Conservation (phyloP, 2,797 vertebrate species). For the Bradypus variegatus region DNA sequence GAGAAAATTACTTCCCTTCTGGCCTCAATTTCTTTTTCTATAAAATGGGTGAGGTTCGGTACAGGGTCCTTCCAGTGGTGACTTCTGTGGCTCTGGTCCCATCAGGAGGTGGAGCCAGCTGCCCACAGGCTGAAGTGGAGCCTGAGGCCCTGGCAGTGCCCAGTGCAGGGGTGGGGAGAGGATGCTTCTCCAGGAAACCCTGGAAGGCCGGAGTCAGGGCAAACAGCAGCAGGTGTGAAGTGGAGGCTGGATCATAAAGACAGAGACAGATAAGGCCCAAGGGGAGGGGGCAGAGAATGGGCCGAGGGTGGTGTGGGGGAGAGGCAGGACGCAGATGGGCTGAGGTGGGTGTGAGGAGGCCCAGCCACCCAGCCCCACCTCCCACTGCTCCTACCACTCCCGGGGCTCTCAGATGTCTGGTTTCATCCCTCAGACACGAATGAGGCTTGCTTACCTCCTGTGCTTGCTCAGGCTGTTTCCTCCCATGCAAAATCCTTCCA, state of each 20-base stretch:
- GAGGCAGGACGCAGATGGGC: background rate
- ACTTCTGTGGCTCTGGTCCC: background rate
- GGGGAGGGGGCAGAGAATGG: background rate
- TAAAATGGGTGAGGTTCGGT: background rate
- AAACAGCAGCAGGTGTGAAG: constrained; percentile 46
- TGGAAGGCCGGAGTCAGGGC: background rate
- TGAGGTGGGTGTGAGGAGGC: too few species aligned
- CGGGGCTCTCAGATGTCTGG: background rate
- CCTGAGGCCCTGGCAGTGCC: background rate
- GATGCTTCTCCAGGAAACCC: constrained; percentile 12
- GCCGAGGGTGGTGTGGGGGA: background rate
- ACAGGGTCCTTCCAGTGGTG: background rate
- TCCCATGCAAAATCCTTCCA: background rate
- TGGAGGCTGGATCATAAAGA: constrained; percentile 27
- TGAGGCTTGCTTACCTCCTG: background rate
- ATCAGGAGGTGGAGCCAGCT: background rate
- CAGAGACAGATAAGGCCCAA: constrained; percentile 35
- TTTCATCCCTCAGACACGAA: fast-evolving
- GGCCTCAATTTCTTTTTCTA: constrained; percentile 14
- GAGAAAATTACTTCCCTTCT: background rate
- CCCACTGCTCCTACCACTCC: fast-evolving
- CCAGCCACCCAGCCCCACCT: background rate
- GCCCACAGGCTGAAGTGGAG: background rate
- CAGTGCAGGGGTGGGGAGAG: background rate
- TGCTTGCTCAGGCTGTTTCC: background rate